A percentile compares a stretch with the other conserved stretches of the same genome.
phyloP scores from a whole-genome alignment of 2,888 invertebrate species.

The Drosophila neutralis region DNA sequence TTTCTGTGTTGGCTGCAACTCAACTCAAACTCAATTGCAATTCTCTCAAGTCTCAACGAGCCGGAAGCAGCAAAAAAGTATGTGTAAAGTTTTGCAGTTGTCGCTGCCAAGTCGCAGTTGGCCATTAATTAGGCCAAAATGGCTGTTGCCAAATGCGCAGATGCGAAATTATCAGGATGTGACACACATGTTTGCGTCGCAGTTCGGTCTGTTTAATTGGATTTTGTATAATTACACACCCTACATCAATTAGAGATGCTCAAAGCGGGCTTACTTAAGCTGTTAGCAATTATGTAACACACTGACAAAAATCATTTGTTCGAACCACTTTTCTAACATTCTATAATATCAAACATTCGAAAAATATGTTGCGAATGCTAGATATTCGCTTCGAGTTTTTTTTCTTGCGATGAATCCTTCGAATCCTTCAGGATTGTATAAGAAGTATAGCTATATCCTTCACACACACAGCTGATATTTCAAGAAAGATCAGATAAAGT shows the following conservation, averaged over 20 bases:
- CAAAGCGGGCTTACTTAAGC: background rate
- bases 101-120: constrained; percentile 41
- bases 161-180: constrained; percentile 58
- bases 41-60: background rate
- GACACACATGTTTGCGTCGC: constrained; percentile 62
- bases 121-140: constrained; percentile 59
- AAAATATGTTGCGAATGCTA: too few relatives aligned
- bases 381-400: background rate
- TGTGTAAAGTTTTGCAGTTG: constrained; percentile 40
- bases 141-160: constrained; percentile 30
- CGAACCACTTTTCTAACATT: too few relatives aligned
- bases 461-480: background rate
- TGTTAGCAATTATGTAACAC: background rate
- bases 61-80: constrained; percentile 17
- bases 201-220: constrained; percentile 70
- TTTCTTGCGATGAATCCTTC: background rate
- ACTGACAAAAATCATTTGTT: background rate
- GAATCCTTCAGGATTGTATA: background rate
- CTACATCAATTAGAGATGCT: background rate
- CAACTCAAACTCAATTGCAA: constrained; percentile 16
- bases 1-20: constrained; percentile 11
- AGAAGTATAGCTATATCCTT: background rate
- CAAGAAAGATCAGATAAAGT: accelerated
- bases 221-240: constrained; percentile 32
- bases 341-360: too few relatives aligned